A percentile compares a stretch with the other conserved stretches of the same genome.
Evolutionary conservation across 2,113 vertebrate species (phyloP).

Genomic region (Castor canadensis): DNA sequence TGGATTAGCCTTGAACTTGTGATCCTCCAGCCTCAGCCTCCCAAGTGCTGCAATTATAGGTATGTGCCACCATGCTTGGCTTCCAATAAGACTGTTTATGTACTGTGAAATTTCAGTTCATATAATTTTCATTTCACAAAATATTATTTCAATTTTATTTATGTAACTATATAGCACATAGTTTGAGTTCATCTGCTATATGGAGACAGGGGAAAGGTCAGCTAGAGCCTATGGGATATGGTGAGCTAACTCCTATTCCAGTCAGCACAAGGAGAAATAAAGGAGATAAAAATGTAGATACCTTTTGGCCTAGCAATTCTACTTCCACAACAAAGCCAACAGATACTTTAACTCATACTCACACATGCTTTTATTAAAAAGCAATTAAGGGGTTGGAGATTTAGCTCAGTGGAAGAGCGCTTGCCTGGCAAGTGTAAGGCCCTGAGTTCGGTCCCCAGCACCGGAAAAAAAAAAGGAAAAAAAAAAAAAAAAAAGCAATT

Average conservation of each 20-base stretch:
- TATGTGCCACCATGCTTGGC: too few relatives aligned
- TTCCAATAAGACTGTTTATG: too few relatives aligned
- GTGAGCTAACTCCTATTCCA: neutral
- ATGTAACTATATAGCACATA: neutral
- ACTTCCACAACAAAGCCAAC: neutral
- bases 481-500: neutral
- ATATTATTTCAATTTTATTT: neutral
- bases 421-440: too few relatives aligned
- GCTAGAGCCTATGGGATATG: too few relatives aligned
- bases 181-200: neutral
- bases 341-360: neutral
- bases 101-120: neutral
- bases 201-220: neutral
- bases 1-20: too few relatives aligned
- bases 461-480: too few relatives aligned
- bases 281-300: neutral
- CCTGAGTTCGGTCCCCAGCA: too few relatives aligned
- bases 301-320: neutral
- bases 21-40: too few relatives aligned
- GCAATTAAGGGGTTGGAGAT: too few relatives aligned
- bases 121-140: neutral
- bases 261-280: neutral
- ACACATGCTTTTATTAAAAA: neutral
- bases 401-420: too few relatives aligned
- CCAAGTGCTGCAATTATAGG: too few relatives aligned